phyloP scores from a whole-genome alignment of 2,113 vertebrate species.

The Bufo gargarizans region DNA sequence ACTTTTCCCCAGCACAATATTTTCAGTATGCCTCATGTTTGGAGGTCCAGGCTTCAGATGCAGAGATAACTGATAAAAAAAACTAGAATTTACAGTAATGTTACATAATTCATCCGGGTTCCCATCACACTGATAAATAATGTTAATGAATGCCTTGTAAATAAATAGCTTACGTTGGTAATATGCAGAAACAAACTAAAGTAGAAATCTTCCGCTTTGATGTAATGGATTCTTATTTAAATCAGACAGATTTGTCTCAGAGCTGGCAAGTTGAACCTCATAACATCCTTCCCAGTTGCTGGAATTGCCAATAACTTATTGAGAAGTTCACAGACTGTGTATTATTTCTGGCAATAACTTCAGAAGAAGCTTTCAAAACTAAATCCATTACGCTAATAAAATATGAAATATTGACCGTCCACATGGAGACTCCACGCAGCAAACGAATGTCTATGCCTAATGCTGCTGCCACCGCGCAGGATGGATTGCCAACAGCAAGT shows the following conservation, averaged over 20 bases:
- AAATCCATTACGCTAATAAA: conserved; percentile 56
- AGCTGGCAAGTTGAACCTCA: conserved; percentile 35
- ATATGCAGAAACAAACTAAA: not conserved
- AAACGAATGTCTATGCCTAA: conserved; percentile 24
- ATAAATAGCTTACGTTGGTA: conserved; percentile 6
- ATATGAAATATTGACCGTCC: conserved; percentile 42
- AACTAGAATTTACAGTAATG: not conserved
- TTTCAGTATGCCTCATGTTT: not conserved
- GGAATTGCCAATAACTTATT: conserved; percentile 53
- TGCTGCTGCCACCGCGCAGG: conserved; percentile 4
- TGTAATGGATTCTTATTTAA: conserved; percentile 22
- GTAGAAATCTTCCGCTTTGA: not conserved
- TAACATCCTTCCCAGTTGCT: conserved; percentile 32
- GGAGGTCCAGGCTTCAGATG: not conserved
- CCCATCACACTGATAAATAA: not conserved
- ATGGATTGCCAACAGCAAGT: conserved; percentile 15
- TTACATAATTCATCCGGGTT: not conserved
- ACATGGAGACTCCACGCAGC: conserved; percentile 24
- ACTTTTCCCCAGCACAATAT: not conserved
- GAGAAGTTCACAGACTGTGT: conserved; percentile 48
- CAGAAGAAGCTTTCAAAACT: conserved; percentile 45
- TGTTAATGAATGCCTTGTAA: not conserved
- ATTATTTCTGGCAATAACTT: conserved; percentile 49
- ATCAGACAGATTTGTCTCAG: conserved; percentile 10
- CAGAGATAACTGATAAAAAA: not conserved